phyloP scores from a whole-genome alignment of 1,140 invertebrate species.

The Homarus americanus region DNA sequence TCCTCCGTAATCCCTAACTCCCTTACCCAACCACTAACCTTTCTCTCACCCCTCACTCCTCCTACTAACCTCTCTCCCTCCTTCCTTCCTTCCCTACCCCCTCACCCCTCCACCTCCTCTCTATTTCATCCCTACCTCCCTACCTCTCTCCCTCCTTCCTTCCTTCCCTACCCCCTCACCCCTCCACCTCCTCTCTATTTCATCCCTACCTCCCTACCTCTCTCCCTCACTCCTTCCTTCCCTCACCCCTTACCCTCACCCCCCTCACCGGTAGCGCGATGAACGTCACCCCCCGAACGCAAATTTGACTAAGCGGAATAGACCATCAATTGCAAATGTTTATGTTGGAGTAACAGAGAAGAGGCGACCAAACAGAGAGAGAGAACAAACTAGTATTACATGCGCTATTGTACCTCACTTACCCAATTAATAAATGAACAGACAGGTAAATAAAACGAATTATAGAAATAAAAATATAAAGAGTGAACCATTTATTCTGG shows the following conservation, averaged over 20 bases:
- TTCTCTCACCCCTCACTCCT: background rate
- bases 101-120: too few relatives aligned
- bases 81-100: background rate
- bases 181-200: background rate
- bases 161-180: background rate
- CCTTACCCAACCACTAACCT: too few relatives aligned
- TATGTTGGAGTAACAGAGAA: background rate
- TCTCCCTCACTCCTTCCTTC: background rate
- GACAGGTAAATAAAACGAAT: background rate
- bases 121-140: too few relatives aligned
- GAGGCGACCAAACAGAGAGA: background rate
- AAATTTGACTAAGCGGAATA: background rate
- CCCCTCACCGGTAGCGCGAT: background rate
- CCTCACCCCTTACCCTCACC: background rate
- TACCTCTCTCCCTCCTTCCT: background rate
- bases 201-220: background rate
- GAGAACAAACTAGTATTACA: background rate
- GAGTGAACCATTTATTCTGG: too few relatives aligned
- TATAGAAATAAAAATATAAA: background rate
- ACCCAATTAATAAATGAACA: background rate
- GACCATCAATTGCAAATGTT: slow-evolving; percentile 22
- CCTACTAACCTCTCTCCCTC: background rate
- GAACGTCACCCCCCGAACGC: background rate
- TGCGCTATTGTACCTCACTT: background rate
- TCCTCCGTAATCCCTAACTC: background rate